A percentile compares a stretch with the other conserved stretches of the same genome.
Conservation (phyloP, 2,113 vertebrate genomes). For the Sinosuthora webbiana region DNA sequence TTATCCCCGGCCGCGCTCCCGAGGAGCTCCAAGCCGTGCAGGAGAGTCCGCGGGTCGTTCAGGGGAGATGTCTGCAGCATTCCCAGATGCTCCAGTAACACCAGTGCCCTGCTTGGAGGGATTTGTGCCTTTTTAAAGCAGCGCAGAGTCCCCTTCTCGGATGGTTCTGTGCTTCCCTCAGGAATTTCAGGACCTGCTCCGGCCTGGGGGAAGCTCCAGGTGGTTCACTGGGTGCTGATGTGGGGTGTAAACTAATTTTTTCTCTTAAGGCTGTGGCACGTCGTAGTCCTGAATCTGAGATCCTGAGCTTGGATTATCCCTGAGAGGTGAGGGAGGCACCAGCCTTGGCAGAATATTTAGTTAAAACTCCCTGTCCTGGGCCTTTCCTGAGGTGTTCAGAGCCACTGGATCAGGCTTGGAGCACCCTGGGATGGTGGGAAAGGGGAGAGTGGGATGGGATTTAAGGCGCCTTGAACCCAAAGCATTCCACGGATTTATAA, state of each 20-base stretch:
- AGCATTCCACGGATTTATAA: not conserved
- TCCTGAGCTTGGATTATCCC: accelerated
- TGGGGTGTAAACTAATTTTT: accelerated
- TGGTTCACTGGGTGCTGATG: not conserved
- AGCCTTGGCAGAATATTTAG: not conserved
- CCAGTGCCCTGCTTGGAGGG: not conserved
- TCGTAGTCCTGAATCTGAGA: not conserved
- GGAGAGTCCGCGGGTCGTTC: not conserved
- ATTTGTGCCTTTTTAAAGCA: not conserved
- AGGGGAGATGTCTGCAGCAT: not conserved
- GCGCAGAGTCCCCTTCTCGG: not conserved
- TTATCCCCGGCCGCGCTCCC: not conserved
- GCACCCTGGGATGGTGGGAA: not conserved
- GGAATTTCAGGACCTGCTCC: not conserved
- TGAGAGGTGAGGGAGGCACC: not conserved
- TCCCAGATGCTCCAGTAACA: not conserved
- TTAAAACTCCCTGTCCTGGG: not conserved
- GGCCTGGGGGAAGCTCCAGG: not conserved
- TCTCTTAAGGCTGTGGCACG: accelerated
- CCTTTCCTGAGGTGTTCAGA: not conserved
- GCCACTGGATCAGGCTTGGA: not conserved
- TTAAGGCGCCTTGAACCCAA: not conserved
- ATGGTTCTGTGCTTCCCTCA: not conserved
- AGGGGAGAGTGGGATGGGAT: not conserved
- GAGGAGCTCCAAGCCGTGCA: not conserved